Evolutionary conservation across 1,140 invertebrate genomes (phyloP).

Genomic region (Drosophila aff.): DNA sequence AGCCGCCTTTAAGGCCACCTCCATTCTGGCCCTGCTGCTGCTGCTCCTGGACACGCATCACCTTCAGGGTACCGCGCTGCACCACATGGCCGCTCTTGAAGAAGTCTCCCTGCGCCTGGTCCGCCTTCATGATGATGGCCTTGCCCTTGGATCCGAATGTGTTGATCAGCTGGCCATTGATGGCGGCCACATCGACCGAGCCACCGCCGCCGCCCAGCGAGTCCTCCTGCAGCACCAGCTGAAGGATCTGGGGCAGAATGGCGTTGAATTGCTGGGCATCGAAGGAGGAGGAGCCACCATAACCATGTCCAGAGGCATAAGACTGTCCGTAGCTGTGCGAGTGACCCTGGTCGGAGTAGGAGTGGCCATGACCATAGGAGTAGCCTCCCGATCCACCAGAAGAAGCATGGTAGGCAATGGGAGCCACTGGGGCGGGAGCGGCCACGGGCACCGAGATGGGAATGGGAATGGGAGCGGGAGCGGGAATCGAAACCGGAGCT

Average conservation of each 20-base stretch:
- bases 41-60: constrained; percentile 63
- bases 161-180: constrained; percentile 69
- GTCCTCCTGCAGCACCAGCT: constrained; percentile 73
- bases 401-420: constrained; percentile 54
- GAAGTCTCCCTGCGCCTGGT: constrained; percentile 64
- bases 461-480: constrained; percentile 25
- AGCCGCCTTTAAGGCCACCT: constrained; percentile 25
- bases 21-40: constrained; percentile 17
- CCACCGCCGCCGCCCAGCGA: constrained; percentile 42
- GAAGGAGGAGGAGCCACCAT: constrained; percentile 45
- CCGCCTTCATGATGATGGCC: constrained; percentile 67
- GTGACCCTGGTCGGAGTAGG: constrained; percentile 35
- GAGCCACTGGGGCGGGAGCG: constrained; percentile 15
- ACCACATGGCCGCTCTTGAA: constrained; percentile 76
- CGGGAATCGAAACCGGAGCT: constrained; percentile 6
- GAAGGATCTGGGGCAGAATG: constrained; percentile 75
- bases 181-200: constrained; percentile 54
- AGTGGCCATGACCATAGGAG: constrained; percentile 53
- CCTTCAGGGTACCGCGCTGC: constrained; percentile 71
- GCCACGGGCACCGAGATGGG: constrained; percentile 26
- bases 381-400: constrained; percentile 31
- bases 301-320: constrained; percentile 65
- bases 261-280: constrained; percentile 57
- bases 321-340: constrained; percentile 58
- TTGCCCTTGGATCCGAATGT: constrained; percentile 64